Base-by-base conservation (phyloP, 2,888 invertebrate species). In the Mactromeris polynyma region DNA sequence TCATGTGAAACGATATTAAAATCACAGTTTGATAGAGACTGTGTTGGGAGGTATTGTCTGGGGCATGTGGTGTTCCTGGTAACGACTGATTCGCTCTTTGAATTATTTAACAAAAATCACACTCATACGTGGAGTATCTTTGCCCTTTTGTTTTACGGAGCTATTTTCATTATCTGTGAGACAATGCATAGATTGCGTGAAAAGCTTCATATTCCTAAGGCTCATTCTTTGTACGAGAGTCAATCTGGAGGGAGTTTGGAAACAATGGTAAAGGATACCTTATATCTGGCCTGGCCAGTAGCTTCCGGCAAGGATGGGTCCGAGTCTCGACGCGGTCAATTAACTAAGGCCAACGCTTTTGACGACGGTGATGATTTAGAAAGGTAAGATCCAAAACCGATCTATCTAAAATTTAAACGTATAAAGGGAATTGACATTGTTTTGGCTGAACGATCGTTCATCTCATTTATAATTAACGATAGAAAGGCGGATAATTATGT, bases 201-300 rank as follows among this genome's bases (percentile, higher is more conserved):
- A 21, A 88, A 90, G 31, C 83, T 91, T 26, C 81, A 89, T 31
- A 64, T 91, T 19, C 91, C 91, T 0, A 90, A 90, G 78, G 87
- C 91, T 14, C 88, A 91, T 40, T 87, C 92, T 0, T 79, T 90
- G 31, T 89, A 90, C 51, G 90, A 87, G 46, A 51, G 73, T 11
- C 33, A 64, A n/a, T 73, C 80, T 3, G 85, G 86, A 0, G 81
- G 92, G 0, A 92, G 93, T 54, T 88, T 94, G 78, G 93, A 94
- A 33, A 86, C 89, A 6, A 93, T 94, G 93, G 90, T 94, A 4
- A 85, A 90, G 84, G 94, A 94, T 86, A 91, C 92, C 17, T 87
- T 94, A 40, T 94, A 92, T 84, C 89, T 94, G 36, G 92, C 90
- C 33, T 93, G 93, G 94, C 94, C 94, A 4, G 90, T 92, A 89